Percentiles rank a stretch among this genome's conserved stretches.
These are phyloP conservation scores for Gnathochromis pfefferi DNA, from an alignment of 2,113 vertebrate species.

Conservation along the genomic window DNA sequence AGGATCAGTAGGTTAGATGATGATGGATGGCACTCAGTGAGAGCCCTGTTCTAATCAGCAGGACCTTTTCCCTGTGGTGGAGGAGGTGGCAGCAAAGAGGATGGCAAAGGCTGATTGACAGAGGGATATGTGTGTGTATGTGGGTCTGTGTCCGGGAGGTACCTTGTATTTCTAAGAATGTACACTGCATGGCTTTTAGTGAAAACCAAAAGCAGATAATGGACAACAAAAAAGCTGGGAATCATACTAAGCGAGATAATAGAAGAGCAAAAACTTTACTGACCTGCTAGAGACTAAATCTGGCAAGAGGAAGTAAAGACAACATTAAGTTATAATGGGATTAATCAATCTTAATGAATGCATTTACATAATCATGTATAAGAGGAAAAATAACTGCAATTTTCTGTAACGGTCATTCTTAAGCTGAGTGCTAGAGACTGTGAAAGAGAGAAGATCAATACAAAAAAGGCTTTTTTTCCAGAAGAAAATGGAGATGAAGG, in stretches of 20 bases:
- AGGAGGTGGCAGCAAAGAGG: constrained; percentile 24
- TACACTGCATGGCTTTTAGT: background rate
- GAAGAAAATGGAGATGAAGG: background rate
- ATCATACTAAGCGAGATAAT: background rate
- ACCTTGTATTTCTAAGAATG: background rate
- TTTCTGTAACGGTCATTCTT: background rate
- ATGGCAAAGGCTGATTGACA: constrained; percentile 23
- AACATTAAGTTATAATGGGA: background rate
- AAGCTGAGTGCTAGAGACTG: background rate
- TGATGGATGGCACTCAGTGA: constrained; percentile 57
- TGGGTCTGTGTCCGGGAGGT: background rate
- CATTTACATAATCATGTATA: background rate
- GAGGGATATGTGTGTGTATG: background rate
- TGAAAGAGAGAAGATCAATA: background rate
- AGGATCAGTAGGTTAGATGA: constrained; percentile 45
- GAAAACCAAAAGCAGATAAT: background rate
- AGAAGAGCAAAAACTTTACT: background rate
- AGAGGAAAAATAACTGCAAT: background rate
- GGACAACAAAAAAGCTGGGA: background rate
- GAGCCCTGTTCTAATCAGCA: constrained; percentile 61
- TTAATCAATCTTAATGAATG: background rate
- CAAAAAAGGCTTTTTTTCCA: background rate
- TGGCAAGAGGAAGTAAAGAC: background rate
- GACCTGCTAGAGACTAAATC: background rate
- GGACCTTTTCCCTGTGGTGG: constrained; percentile 49